These are phyloP conservation scores for Catagonus wagneri DNA, from an alignment of 2,113 vertebrate species.

Conservation along the genomic window DNA sequence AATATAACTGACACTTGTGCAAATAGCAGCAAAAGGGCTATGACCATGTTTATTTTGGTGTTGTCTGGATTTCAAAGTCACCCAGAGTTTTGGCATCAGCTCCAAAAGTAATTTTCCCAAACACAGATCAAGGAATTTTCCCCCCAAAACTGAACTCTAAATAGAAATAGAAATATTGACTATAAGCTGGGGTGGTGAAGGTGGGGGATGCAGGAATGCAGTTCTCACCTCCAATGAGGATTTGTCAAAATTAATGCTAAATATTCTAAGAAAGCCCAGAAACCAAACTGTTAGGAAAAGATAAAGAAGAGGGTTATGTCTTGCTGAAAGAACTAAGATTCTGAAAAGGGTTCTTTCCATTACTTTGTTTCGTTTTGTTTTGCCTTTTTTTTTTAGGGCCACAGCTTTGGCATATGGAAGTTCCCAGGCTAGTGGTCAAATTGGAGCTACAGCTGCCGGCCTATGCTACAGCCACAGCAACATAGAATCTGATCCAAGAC, in stretches of 20 bases:
- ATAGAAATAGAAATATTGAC: slow-evolving; percentile 48
- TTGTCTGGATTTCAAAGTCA: slow-evolving; percentile 75
- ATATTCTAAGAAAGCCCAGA: not conserved
- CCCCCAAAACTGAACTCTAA: slow-evolving; percentile 39
- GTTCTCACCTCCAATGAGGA: not conserved
- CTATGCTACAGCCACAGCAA: no score
- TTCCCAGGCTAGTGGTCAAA: no score
- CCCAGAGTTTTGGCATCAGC: slow-evolving; percentile 67
- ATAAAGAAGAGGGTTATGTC: not conserved
- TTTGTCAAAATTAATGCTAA: slow-evolving; percentile 9
- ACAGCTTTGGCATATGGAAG: no score
- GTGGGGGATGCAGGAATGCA: not conserved
- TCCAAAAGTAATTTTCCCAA: slow-evolving; percentile 76
- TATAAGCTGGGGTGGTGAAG: not conserved
- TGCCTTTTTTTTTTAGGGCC: no score
- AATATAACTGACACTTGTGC: not conserved
- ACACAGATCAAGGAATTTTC: slow-evolving; percentile 55
- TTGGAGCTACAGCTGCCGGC: no score
- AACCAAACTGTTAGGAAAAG: not conserved
- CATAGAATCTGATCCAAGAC: no score
- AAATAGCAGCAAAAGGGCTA: not conserved
- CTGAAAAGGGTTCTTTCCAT: not conserved
- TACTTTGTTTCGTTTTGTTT: no score
- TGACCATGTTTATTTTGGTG: slow-evolving; percentile 32
- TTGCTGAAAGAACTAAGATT: not conserved